phyloP scores from a whole-genome alignment of 1,140 invertebrate species.

The Brachystomella parvula region DNA sequence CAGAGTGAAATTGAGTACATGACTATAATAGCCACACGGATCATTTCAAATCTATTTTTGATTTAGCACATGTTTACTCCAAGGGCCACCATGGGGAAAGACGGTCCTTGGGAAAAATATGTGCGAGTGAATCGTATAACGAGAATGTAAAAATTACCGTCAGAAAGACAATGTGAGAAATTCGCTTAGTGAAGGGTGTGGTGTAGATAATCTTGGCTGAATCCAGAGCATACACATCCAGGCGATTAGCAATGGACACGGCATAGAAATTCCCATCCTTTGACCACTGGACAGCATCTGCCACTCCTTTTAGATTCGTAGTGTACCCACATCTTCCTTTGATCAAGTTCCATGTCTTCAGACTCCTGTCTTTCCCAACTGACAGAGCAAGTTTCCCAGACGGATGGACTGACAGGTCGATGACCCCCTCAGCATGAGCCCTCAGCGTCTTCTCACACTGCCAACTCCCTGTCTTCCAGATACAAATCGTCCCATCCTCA shows the following conservation, averaged over 20 bases:
- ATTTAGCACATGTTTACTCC: constrained; percentile 21
- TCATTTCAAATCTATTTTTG: too few relatives aligned
- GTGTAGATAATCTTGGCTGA: constrained; percentile 46
- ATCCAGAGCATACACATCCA: constrained; percentile 69
- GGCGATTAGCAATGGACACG: constrained; percentile 56
- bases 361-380: constrained; percentile 69
- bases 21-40: not conserved
- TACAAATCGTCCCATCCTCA: constrained; percentile 72
- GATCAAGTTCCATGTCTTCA: constrained; percentile 88
- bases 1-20: not conserved
- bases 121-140: not conserved
- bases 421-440: constrained; percentile 49
- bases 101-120: constrained; percentile 12
- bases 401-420: constrained; percentile 70
- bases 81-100: constrained; percentile 7
- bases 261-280: constrained; percentile 63
- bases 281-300: constrained; percentile 45
- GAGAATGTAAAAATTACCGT: constrained; percentile 35
- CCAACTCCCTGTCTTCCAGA: constrained; percentile 76
- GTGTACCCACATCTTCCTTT: constrained; percentile 81
- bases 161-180: constrained; percentile 41
- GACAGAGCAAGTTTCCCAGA: constrained; percentile 80
- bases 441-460: constrained; percentile 62
- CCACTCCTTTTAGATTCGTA: constrained; percentile 59
- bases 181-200: constrained; percentile 40